phyloP scores from a whole-genome alignment of 2,113 vertebrate species.

The Kryptolebias marmoratus region DNA sequence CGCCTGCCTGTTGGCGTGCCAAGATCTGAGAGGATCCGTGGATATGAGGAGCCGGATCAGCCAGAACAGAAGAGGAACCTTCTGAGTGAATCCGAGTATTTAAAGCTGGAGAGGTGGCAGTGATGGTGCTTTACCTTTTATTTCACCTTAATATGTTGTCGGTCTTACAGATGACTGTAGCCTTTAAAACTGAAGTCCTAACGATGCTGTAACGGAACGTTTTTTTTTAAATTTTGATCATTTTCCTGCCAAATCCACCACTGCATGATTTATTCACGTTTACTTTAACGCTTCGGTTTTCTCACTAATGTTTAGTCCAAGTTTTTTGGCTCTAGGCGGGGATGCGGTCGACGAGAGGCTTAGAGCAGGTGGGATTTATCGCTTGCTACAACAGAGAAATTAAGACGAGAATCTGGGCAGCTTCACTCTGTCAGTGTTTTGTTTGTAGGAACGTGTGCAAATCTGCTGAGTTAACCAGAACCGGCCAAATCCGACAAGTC shows the following conservation, averaged over 20 bases:
- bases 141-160: constrained; percentile 44
- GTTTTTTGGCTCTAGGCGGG: constrained; percentile 1
- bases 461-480: constrained; percentile 22
- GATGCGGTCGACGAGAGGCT: background rate
- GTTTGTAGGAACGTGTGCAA: constrained; percentile 9
- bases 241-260: constrained; percentile 67
- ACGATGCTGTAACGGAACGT: constrained; percentile 51
- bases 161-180: constrained; percentile 62
- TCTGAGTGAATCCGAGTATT: constrained; percentile 41
- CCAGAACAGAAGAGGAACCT: constrained; percentile 43
- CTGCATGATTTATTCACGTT: constrained; percentile 61
- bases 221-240: constrained; percentile 41
- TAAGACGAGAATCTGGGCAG: constrained; percentile 24
- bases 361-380: constrained; percentile 6
- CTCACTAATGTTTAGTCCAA: constrained; percentile 39
- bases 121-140: constrained; percentile 63
- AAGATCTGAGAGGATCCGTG: constrained; percentile 48
- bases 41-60: constrained; percentile 37
- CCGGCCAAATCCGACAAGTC: constrained; percentile 2
- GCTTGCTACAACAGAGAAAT: constrained; percentile 9
- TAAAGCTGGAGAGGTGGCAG: constrained; percentile 38
- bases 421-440: constrained; percentile 35
- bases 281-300: constrained; percentile 50
- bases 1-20: constrained; percentile 55
- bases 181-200: constrained; percentile 58